A percentile compares a stretch with the other conserved stretches of the same genome.
Evolutionary conservation across 2,113 vertebrate species (phyloP).

Genomic region (Mormyrus iriodes): DNA sequence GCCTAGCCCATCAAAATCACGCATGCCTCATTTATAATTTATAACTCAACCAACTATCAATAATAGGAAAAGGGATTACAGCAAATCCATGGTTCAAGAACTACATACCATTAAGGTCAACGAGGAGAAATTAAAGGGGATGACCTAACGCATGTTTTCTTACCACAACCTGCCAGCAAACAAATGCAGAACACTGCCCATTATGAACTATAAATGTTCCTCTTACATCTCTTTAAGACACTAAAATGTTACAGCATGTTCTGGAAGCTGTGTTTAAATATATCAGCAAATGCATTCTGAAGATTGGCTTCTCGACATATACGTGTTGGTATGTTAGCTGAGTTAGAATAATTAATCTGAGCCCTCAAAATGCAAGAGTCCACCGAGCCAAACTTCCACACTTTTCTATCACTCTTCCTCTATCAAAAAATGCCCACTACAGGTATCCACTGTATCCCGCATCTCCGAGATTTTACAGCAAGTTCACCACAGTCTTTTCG

Average conservation of each 20-base stretch:
- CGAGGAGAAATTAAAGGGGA: slow-evolving; percentile 51
- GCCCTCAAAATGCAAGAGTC: background rate
- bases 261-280: background rate
- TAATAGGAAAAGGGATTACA: slow-evolving; percentile 60
- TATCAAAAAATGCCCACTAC: background rate
- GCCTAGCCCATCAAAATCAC: slow-evolving; percentile 39
- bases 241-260: background rate
- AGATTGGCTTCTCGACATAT: background rate
- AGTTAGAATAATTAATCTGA: background rate
- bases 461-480: background rate
- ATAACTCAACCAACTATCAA: slow-evolving; percentile 63
- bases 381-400: background rate
- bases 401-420: background rate
- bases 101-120: slow-evolving; percentile 63
- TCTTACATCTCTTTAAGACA: background rate
- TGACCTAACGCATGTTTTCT: slow-evolving; percentile 61
- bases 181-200: background rate
- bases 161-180: slow-evolving; percentile 46
- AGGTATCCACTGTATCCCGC: background rate
- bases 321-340: background rate
- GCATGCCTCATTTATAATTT: slow-evolving; percentile 56
- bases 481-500: background rate
- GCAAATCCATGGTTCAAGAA: slow-evolving; percentile 59
- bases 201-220: background rate
- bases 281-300: background rate